phyloP scores from a whole-genome alignment of 2,888 invertebrate species.

The Agrenia bidenticulata region DNA sequence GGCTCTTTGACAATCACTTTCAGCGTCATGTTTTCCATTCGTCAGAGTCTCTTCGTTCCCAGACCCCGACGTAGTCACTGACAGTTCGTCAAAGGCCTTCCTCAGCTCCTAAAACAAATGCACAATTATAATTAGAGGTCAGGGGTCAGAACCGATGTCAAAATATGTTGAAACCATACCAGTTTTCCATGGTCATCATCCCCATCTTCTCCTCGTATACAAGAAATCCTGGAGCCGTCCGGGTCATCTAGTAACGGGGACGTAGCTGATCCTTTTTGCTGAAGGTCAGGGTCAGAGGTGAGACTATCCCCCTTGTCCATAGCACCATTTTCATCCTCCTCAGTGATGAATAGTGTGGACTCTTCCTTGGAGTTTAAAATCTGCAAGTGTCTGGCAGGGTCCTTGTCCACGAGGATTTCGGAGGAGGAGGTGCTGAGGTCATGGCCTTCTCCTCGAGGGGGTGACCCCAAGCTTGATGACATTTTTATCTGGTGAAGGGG shows the following conservation, averaged over 20 bases:
- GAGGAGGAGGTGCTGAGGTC: no score
- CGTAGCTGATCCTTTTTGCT: background rate
- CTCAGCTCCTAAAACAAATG: constrained; percentile 30
- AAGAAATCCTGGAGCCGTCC: background rate
- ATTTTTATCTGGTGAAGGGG: no score
- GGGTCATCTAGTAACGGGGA: background rate
- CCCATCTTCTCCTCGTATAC: background rate
- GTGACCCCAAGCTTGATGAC: no score
- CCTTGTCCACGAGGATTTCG: no score
- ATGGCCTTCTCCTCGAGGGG: no score
- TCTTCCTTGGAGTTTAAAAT: no score
- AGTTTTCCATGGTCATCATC: background rate
- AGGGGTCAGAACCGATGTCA: background rate
- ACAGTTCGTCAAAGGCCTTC: constrained; percentile 44
- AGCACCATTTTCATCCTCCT: no score
- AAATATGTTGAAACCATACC: background rate
- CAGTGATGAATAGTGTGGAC: no score
- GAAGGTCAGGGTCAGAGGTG: no score
- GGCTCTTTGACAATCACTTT: background rate
- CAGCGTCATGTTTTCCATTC: constrained; percentile 24
- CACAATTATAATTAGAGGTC: background rate
- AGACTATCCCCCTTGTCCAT: no score
- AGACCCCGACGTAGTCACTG: constrained; percentile 43
- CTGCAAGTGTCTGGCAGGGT: no score
- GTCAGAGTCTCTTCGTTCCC: constrained; percentile 25